Evolutionary conservation across 2,888 invertebrate species (phyloP).

Genomic region (Argyresthia albistria): DNA sequence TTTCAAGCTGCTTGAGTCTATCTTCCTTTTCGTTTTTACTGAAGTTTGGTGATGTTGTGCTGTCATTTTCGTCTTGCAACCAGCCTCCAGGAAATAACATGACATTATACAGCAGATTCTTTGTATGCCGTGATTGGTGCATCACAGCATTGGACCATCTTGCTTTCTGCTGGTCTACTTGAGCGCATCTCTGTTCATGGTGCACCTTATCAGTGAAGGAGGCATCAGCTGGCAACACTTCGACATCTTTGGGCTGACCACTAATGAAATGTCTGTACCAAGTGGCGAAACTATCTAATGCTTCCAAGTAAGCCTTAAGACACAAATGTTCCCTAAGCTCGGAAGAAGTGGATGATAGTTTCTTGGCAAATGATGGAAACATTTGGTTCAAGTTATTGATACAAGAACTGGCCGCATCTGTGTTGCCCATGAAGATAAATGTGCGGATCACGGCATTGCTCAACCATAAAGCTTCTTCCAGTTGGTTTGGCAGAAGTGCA

Average conservation of each 20-base stretch:
- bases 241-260: conserved; percentile 81
- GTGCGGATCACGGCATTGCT: conserved; percentile 91
- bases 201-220: conserved; percentile 92
- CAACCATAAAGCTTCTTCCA: conserved; percentile 86
- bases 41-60: conserved; percentile 54
- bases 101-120: conserved; percentile 87
- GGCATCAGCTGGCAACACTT: conserved; percentile 68
- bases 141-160: conserved; percentile 80
- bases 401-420: conserved; percentile 85
- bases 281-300: conserved; percentile 88
- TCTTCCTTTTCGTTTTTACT: conserved; percentile 58
- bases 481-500: conserved; percentile 82
- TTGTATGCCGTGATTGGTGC: conserved; percentile 82
- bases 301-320: conserved; percentile 89
- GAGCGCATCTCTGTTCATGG: conserved; percentile 86
- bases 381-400: conserved; percentile 57
- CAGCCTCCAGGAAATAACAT: conserved; percentile 93
- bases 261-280: conserved; percentile 91
- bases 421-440: conserved; percentile 86
- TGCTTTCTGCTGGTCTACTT: conserved; percentile 83
- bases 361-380: conserved; percentile 46
- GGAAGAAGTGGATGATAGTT: conserved; percentile 48
- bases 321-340: conserved; percentile 88
- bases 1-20: conserved; percentile 79
- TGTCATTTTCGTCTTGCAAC: conserved; percentile 80